Evolutionary conservation across 2,797 vertebrate species (phyloP).

Genomic region (Acanthurus leucopareius): DNA sequence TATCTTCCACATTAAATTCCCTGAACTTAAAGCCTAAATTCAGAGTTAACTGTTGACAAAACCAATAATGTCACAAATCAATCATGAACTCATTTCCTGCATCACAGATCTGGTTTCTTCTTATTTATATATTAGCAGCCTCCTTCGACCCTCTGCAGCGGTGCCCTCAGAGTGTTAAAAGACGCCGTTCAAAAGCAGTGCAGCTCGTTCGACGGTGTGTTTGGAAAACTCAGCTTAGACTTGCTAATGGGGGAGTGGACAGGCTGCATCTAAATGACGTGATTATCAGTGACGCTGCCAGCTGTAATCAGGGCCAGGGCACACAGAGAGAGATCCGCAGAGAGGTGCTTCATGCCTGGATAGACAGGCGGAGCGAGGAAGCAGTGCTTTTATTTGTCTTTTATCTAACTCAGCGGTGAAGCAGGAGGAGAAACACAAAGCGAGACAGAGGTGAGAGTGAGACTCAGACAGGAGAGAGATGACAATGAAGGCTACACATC

Average conservation of each 20-base stretch:
- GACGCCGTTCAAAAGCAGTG: slow-evolving; percentile 41
- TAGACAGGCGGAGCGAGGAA: slow-evolving; percentile 57
- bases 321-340: slow-evolving; percentile 66
- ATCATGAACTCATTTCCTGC: slow-evolving; percentile 48
- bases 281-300: slow-evolving; percentile 86
- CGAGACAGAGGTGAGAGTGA: slow-evolving; percentile 45
- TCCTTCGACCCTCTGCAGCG: slow-evolving; percentile 50
- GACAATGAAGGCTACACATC: slow-evolving; percentile 44
- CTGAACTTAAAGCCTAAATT: slow-evolving; percentile 43
- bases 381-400: slow-evolving; percentile 69
- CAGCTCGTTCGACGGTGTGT: slow-evolving; percentile 56
- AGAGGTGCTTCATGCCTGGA: slow-evolving; percentile 77
- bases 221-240: slow-evolving; percentile 68
- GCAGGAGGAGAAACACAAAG: slow-evolving; percentile 47
- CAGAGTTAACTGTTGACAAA: slow-evolving; percentile 55
- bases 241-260: slow-evolving; percentile 79
- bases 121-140: slow-evolving; percentile 11
- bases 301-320: slow-evolving; percentile 80
- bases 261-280: slow-evolving; percentile 83
- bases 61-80: slow-evolving; percentile 47
- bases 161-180: slow-evolving; percentile 66
- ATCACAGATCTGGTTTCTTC: slow-evolving; percentile 36
- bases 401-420: slow-evolving; percentile 64
- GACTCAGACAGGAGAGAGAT: slow-evolving; percentile 47
- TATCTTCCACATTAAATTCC: slow-evolving; percentile 62